phyloP scores from a whole-genome alignment of 1,140 invertebrate genomes.

The Zaprionus camerounensis region DNA sequence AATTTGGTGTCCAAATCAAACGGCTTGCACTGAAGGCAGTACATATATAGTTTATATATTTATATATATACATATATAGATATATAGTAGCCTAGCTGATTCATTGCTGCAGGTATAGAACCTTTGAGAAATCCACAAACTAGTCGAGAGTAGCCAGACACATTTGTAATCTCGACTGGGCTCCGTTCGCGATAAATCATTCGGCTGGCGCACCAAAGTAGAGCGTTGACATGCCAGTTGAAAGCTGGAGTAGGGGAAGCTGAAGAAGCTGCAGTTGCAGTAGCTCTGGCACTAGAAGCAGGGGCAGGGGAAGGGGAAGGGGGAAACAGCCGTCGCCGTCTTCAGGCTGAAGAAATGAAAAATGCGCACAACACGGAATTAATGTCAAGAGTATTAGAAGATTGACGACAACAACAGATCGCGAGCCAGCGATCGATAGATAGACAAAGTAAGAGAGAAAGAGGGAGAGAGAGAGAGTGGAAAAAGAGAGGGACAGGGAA shows the following conservation, averaged over 20 bases:
- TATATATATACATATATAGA: not conserved
- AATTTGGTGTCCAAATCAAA: constrained; percentile 31
- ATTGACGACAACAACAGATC: constrained; percentile 59
- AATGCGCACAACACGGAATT: constrained; percentile 73
- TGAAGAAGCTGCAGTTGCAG: constrained; percentile 4
- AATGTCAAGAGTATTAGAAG: constrained; percentile 70
- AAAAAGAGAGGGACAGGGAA: not conserved
- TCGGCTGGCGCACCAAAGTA: constrained; percentile 54
- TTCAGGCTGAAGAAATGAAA: constrained; percentile 43
- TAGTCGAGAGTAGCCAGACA: constrained; percentile 30
- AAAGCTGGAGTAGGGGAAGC: constrained; percentile 25
- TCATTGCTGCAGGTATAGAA: constrained; percentile 5
- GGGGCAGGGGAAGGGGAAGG: not conserved
- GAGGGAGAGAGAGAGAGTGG: not conserved
- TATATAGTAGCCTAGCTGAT: not conserved
- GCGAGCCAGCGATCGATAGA: constrained; percentile 26
- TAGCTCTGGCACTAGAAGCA: constrained; percentile 1
- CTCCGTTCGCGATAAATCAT: constrained; percentile 60
- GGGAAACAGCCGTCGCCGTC: not conserved
- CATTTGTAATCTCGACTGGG: constrained; percentile 46
- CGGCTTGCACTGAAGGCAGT: not conserved
- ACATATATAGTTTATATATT: not conserved
- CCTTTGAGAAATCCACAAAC: constrained; percentile 30
- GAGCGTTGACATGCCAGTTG: constrained; percentile 64
- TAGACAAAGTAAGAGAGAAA: not conserved